These are phyloP conservation scores for Sebastes glaucus DNA, from an alignment of 2,797 vertebrate genomes.

Conservation along the genomic window DNA sequence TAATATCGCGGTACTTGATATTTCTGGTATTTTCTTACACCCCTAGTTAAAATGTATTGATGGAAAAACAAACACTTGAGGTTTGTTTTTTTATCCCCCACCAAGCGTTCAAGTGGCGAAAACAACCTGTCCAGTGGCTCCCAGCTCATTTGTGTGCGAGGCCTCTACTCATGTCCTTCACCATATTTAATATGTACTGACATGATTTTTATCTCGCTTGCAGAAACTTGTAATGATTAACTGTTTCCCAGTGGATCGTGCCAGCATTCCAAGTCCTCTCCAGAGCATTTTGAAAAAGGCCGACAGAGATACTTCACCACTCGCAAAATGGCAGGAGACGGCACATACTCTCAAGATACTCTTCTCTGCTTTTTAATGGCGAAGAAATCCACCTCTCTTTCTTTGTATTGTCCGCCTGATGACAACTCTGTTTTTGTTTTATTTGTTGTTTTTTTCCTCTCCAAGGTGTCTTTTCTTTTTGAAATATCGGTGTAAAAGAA, in stretches of 20 bases:
- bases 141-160: neutral
- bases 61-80: no score
- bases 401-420: slow-evolving; percentile 55
- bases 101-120: no score
- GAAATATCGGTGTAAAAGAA: slow-evolving; percentile 73
- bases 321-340: slow-evolving; percentile 71
- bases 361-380: slow-evolving; percentile 76
- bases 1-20: neutral
- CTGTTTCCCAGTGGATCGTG: slow-evolving; percentile 94
- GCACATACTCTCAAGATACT: slow-evolving; percentile 73
- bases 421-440: slow-evolving; percentile 49
- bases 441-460: slow-evolving; percentile 45
- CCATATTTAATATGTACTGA: neutral
- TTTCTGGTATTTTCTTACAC: neutral
- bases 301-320: slow-evolving; percentile 72
- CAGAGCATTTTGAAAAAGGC: slow-evolving; percentile 77
- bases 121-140: neutral
- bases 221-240: slow-evolving; percentile 95
- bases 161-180: neutral
- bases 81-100: no score
- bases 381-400: slow-evolving; percentile 56
- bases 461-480: slow-evolving; percentile 66
- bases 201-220: slow-evolving; percentile 10
- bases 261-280: slow-evolving; percentile 92
- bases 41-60: neutral